These are phyloP conservation scores for Drosophila eugracilis DNA, from an alignment of 1,140 invertebrate genomes.

Conservation along the genomic window DNA sequence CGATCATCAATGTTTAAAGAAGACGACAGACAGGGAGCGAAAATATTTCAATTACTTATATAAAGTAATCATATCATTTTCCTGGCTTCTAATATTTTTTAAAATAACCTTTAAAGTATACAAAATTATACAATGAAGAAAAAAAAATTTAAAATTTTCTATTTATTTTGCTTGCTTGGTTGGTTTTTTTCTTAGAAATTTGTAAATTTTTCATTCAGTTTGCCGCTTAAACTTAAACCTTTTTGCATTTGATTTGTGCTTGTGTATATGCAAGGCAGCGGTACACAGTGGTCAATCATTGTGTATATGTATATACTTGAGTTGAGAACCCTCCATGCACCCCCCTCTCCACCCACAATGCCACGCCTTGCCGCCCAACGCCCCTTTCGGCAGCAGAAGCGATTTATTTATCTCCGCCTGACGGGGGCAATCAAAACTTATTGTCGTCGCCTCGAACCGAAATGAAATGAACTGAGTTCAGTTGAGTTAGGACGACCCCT, in stretches of 20 bases:
- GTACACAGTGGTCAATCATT: constrained; percentile 43
- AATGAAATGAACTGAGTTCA: constrained; percentile 16
- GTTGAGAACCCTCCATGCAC: background rate
- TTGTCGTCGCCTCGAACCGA: constrained; percentile 61
- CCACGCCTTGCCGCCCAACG: background rate
- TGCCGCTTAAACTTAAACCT: background rate
- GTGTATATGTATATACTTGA: constrained; percentile 8
- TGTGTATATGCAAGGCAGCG: constrained; percentile 25
- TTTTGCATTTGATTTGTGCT: constrained; percentile 16
- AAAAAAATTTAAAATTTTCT: background rate
- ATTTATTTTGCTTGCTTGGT: background rate
- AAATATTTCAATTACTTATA: background rate
- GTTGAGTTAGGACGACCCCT: constrained; percentile 26
- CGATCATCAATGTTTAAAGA: constrained; percentile 69
- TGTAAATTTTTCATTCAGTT: constrained; percentile 9
- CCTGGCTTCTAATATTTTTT: too few species aligned
- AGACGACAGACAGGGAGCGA: constrained; percentile 14
- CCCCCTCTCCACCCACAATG: too few species aligned
- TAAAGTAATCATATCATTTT: too few species aligned
- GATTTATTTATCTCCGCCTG: constrained; percentile 49
- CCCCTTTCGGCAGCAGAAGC: constrained; percentile 37
- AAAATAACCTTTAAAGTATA: too few species aligned
- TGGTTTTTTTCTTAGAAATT: background rate
- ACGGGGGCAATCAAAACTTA: constrained; percentile 76
- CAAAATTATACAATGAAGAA: too few species aligned